Evolutionary conservation across 2,113 vertebrate species (phyloP).

Genomic region (Cebus imitator): DNA sequence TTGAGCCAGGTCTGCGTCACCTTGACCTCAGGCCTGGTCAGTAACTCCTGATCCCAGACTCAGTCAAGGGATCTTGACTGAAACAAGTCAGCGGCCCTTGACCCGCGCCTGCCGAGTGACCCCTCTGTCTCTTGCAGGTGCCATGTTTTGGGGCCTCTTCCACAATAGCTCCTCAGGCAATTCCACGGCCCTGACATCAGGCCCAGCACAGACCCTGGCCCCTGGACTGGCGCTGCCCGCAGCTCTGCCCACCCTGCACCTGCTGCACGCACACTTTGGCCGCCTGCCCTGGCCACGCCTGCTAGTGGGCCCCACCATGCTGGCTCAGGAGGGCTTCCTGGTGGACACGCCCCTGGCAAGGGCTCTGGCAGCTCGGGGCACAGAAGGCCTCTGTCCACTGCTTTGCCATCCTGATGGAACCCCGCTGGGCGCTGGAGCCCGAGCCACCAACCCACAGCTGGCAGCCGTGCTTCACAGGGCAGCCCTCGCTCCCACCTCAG

Average conservation of each 20-base stretch:
- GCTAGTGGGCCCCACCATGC: constrained; percentile 11
- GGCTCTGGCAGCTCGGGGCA: constrained; percentile 70
- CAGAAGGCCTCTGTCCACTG: constrained; percentile 57
- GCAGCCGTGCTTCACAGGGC: constrained; percentile 69
- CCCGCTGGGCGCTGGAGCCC: constrained; percentile 59
- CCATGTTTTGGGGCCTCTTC: constrained; percentile 72
- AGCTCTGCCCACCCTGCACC: constrained; percentile 63
- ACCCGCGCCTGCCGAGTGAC: background rate
- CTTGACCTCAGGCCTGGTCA: background rate
- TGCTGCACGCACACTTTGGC: constrained; percentile 78
- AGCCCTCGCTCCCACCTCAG: background rate
- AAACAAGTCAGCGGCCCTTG: background rate
- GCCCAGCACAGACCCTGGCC: constrained; percentile 47
- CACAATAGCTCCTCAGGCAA: constrained; percentile 65
- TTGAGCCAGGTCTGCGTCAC: background rate
- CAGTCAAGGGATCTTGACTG: background rate
- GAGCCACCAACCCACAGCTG: constrained; percentile 60
- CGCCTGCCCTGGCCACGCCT: constrained; percentile 77
- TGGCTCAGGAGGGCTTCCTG: constrained; percentile 80
- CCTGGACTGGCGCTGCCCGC: constrained; percentile 19
- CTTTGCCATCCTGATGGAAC: constrained; percentile 62
- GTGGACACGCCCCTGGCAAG: constrained; percentile 73
- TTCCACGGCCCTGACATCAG: constrained; percentile 70
- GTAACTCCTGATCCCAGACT: background rate
- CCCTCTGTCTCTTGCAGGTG: constrained; percentile 65